Evolutionary conservation across 2,888 invertebrate genomes (phyloP).

Genomic region (Cremastobaeus sp.): DNA sequence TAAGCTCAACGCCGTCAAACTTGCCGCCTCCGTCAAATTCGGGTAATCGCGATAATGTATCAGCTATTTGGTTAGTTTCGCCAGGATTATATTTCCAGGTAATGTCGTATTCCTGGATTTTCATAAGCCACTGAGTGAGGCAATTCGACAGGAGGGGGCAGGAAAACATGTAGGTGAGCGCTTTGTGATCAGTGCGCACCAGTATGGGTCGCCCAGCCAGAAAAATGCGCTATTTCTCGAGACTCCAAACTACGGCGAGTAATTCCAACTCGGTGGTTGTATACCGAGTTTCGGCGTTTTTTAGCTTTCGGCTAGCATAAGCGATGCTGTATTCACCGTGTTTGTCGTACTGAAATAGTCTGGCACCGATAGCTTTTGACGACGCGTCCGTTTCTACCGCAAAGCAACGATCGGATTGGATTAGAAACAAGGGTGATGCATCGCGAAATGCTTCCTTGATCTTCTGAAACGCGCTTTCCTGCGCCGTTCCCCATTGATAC

Average conservation of each 20-base stretch:
- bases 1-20: no score
- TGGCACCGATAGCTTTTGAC: background rate
- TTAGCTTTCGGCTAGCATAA: slow-evolving; percentile 14
- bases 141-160: slow-evolving; percentile 8
- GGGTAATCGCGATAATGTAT: background rate
- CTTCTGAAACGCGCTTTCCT: background rate
- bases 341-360: slow-evolving; percentile 17
- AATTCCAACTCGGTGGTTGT: slow-evolving; percentile 18
- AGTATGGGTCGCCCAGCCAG: slow-evolving; percentile 5
- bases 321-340: slow-evolving; percentile 8
- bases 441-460: background rate
- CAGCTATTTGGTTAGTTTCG: background rate
- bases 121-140: slow-evolving; percentile 10
- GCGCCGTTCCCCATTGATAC: background rate
- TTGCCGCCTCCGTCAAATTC: background rate
- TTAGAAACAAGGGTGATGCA: background rate
- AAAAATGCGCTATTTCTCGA: slow-evolving; percentile 8
- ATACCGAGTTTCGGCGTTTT: slow-evolving; percentile 8
- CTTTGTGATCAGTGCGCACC: slow-evolving; percentile 18
- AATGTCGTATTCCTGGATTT: slow-evolving; percentile 12
- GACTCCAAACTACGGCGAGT: slow-evolving; percentile 14
- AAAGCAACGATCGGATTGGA: background rate
- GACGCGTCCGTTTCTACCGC: slow-evolving; percentile 21
- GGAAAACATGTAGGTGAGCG: slow-evolving; percentile 13
- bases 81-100: slow-evolving; percentile 16